These are phyloP conservation scores for Macropodus opercularis DNA, from an alignment of 2,797 vertebrate genomes.

Conservation along the genomic window DNA sequence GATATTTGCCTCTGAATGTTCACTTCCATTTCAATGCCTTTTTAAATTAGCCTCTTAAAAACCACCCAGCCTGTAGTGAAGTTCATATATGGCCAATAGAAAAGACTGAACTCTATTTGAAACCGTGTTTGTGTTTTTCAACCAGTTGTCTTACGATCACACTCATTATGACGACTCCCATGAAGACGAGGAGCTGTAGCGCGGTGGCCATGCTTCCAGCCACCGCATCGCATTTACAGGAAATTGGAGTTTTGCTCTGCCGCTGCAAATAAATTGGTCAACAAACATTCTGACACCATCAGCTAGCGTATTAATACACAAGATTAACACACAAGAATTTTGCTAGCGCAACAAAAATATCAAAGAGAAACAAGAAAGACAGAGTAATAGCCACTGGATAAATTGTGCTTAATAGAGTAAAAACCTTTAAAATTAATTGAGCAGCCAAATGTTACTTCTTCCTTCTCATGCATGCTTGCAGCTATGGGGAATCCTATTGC, in stretches of 20 bases:
- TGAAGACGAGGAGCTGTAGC: slow-evolving; percentile 1
- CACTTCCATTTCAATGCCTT: background rate
- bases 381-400: slow-evolving; percentile 58
- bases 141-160: slow-evolving; percentile 6
- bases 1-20: slow-evolving; percentile 14
- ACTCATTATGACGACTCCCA: slow-evolving; percentile 19
- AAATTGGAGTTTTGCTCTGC: slow-evolving; percentile 30
- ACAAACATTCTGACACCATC: slow-evolving; percentile 36
- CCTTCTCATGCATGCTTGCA: slow-evolving; percentile 55
- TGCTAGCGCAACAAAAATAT: slow-evolving; percentile 65
- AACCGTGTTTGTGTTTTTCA: background rate
- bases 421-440: slow-evolving; percentile 75
- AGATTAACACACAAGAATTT: slow-evolving; percentile 52
- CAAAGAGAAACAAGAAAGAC: slow-evolving; percentile 52
- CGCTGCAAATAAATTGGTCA: slow-evolving; percentile 12
- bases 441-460: slow-evolving; percentile 69
- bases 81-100: background rate
- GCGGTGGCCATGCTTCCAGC: slow-evolving; percentile 12
- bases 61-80: no score
- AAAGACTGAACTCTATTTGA: background rate
- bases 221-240: slow-evolving; percentile 22
- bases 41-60: no score
- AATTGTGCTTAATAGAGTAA: slow-evolving; percentile 73
- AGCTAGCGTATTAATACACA: slow-evolving; percentile 35
- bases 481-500: slow-evolving; percentile 38